These are phyloP conservation scores for Drosophila prostipennis DNA, from an alignment of 2,888 invertebrate species.

Conservation along the genomic window DNA sequence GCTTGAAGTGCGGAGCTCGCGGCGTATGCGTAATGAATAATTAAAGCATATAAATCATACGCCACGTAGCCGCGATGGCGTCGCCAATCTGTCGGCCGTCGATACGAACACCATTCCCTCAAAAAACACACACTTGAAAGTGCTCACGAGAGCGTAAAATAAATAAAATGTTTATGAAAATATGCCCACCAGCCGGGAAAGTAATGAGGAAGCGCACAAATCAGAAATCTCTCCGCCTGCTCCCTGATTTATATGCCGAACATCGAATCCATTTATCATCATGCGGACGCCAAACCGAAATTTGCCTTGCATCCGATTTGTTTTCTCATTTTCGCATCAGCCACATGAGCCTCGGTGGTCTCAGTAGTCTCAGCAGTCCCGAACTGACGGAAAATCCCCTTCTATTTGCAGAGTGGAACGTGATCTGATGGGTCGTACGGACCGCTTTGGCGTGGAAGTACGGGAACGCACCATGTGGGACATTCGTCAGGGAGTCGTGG, in stretches of 20 bases:
- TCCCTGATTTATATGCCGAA: conserved; percentile 73
- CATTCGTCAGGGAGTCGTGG: conserved; percentile 94
- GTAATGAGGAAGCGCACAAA: conserved; percentile 52
- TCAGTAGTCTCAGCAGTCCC: background rate
- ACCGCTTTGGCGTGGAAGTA: conserved; percentile 93
- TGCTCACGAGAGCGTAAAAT: conserved; percentile 57
- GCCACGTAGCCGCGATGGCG: conserved; percentile 55
- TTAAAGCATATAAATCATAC: conserved; percentile 74
- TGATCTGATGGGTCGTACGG: conserved; percentile 89
- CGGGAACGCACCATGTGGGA: conserved; percentile 95
- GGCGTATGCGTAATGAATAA: conserved; percentile 66
- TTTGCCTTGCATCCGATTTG: conserved; percentile 50
- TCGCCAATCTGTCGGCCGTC: conserved; percentile 51
- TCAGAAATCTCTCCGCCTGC: conserved; percentile 38
- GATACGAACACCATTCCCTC: conserved; percentile 25
- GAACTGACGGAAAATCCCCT: conserved; percentile 19
- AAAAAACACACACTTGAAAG: conserved; percentile 57
- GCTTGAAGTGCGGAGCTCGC: conserved; percentile 9
- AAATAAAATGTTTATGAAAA: conserved; percentile 56
- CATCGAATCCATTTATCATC: conserved; percentile 80
- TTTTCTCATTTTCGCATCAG: conserved; percentile 45
- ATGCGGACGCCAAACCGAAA: conserved; percentile 49
- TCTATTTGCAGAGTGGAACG: conserved; percentile 86
- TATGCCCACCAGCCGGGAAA: conserved; percentile 16
- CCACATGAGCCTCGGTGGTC: conserved; percentile 26